Conservation (phyloP, 2,113 vertebrate species). For the Cairina moschata region DNA sequence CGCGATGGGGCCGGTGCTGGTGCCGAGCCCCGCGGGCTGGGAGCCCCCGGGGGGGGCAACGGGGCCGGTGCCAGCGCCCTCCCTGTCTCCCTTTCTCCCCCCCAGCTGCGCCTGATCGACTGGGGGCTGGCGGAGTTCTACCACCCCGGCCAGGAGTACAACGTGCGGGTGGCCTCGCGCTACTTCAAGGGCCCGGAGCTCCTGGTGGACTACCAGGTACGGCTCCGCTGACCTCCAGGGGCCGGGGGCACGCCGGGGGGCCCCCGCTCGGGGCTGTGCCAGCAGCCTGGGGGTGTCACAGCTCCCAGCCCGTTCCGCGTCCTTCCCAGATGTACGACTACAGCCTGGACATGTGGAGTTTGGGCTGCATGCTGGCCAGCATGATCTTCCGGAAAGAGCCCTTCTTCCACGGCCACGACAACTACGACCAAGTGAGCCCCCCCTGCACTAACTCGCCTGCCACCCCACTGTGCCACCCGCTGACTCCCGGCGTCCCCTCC, state of each 20-base stretch:
- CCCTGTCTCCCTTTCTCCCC: too few species aligned
- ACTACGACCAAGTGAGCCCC: slow-evolving; percentile 83
- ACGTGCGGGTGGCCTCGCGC: slow-evolving; percentile 86
- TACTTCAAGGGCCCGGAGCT: slow-evolving; percentile 90
- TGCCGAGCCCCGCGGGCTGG: too few species aligned
- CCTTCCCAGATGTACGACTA: slow-evolving; percentile 86
- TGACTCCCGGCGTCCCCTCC: neutral
- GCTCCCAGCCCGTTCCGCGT: too few species aligned
- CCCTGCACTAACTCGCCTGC: accelerated
- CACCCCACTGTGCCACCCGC: too few species aligned
- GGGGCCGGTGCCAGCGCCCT: too few species aligned
- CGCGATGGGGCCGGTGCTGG: too few species aligned
- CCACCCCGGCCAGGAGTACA: slow-evolving; percentile 89
- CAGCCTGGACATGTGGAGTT: slow-evolving; percentile 89
- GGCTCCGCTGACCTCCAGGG: neutral
- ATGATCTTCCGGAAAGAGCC: slow-evolving; percentile 91
- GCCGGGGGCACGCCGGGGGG: too few species aligned
- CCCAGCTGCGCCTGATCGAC: slow-evolving; percentile 87
- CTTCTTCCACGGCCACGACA: slow-evolving; percentile 89
- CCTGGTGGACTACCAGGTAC: slow-evolving; percentile 87
- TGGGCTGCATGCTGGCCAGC: slow-evolving; percentile 88
- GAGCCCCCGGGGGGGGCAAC: too few species aligned
- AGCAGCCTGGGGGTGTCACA: accelerated
- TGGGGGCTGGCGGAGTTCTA: slow-evolving; percentile 90
- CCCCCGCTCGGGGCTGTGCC: too few species aligned